Base-by-base conservation (phyloP, 2,888 invertebrate genomes). In the Drosophila subsilvestris region DNA sequence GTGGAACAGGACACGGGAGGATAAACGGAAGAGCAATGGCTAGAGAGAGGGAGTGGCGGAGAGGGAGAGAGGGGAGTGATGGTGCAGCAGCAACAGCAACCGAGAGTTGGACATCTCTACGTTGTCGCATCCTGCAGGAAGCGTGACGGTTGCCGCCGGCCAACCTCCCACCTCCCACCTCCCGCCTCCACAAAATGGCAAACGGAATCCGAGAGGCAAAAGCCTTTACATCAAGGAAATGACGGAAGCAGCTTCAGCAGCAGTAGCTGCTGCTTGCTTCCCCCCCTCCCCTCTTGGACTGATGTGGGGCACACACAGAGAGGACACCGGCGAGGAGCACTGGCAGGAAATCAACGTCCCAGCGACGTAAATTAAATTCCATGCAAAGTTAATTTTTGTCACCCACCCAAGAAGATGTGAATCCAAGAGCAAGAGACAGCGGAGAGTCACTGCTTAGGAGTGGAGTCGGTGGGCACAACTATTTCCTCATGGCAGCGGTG, bases 301-400 rank as follows among this genome's bases (percentile, higher is more conserved):
- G 18, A 25, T 22, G 32, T 43, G 27, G 18, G n/a, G 59, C 42
- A 25, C 25, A 45, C 17, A 32, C 32, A 32, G 4, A 22, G 25
- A 25, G 17, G 18, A 50, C 58, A 58, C n/a, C 27, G 55, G n/a
- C n/a, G n/a, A n/a, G n/a, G 27, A 12, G 44, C 37, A 18, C 80
- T 75, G 77, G 76, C 88, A 89, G 90, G 90, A 90, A 90, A 90
- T 90, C 89, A 90, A 81, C 82, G 88, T 87, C 88, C 73, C 72
- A 80, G 86, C 90, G 71, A 88, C 86, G 89, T 87, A 89, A 90
- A 90, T 90, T 90, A 89, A 89, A 90, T 90, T 90, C 88, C 83
- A 86, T 75, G 84, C 87, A 79, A 87, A 87, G 85, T 83, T 87
- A 83, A 83, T 83, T 83, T 84, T 80, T 75, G 62, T 32, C 67